phyloP scores from a whole-genome alignment of 2,113 vertebrate species.

The Dromiciops gliroides region DNA sequence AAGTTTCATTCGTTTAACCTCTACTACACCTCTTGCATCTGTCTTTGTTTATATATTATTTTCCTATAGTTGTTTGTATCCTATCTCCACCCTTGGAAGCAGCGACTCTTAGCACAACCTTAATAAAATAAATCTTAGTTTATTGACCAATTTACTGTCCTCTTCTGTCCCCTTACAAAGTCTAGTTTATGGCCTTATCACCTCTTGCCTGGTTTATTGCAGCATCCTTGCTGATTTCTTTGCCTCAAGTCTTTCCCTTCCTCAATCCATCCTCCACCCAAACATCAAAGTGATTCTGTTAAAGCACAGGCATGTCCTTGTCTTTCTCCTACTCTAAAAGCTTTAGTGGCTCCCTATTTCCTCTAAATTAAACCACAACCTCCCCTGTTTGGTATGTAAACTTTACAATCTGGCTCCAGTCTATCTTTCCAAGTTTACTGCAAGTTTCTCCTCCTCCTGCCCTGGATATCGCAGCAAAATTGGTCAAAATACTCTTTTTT shows the following conservation, averaged over 20 bases:
- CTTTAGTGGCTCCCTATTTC: not conserved
- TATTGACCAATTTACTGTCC: not conserved
- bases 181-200: not conserved
- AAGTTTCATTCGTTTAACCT: not conserved
- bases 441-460: not conserved
- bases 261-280: not conserved
- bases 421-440: not conserved
- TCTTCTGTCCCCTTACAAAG: not conserved
- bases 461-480: not conserved
- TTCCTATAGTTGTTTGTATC: not conserved
- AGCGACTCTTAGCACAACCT: not conserved
- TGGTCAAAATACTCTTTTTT: not conserved
- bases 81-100: not conserved
- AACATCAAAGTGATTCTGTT: not conserved
- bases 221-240: not conserved
- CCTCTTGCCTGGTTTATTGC: not conserved
- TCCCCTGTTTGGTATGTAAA: not conserved
- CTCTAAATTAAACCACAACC: not conserved
- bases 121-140: not conserved
- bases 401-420: not conserved
- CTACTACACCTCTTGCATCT: not conserved
- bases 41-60: not conserved
- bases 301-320: not conserved
- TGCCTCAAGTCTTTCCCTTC: not conserved
- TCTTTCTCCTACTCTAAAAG: not conserved